Percentiles rank a stretch among this genome's conserved stretches.
Evolutionary conservation across 2,113 vertebrate species (phyloP).

Genomic region (Abramis brama): DNA sequence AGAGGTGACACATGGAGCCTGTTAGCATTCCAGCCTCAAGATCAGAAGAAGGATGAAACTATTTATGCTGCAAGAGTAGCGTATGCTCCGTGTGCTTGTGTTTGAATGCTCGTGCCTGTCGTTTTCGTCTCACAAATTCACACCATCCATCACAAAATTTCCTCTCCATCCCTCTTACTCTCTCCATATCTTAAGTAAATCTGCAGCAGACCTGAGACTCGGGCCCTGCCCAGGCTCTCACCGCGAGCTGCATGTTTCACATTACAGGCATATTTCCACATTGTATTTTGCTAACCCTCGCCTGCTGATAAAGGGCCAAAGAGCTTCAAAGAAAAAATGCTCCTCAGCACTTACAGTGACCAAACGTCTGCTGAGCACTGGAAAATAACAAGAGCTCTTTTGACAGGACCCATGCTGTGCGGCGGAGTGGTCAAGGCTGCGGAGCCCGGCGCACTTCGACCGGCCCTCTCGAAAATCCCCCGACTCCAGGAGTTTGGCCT

Average conservation of each 20-base stretch:
- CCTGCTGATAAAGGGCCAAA: conserved; percentile 70
- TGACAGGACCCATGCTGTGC: conserved; percentile 58
- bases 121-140: conserved; percentile 34
- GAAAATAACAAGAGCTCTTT: conserved; percentile 71
- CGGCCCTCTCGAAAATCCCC: conserved; percentile 59
- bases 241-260: conserved; percentile 72
- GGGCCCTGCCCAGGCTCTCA: conserved; percentile 60
- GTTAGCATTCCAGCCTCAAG: conserved; percentile 71
- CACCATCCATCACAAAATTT: conserved; percentile 55
- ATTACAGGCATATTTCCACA: conserved; percentile 76
- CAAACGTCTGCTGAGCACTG: conserved; percentile 64
- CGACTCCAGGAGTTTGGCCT: conserved; percentile 28
- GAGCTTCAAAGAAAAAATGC: conserved; percentile 57
- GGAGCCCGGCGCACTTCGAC: conserved; percentile 21
- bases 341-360: conserved; percentile 63
- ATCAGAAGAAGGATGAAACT: conserved; percentile 56
- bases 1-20: conserved; percentile 72
- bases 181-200: conserved; percentile 60
- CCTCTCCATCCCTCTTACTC: conserved; percentile 49
- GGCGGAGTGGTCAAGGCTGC: conserved; percentile 30
- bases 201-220: conserved; percentile 61
- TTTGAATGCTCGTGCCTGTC: conserved; percentile 10
- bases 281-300: conserved; percentile 69
- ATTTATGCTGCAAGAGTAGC: conserved; percentile 43
- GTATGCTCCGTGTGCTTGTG: conserved; percentile 57